Evolutionary conservation across 2,113 vertebrate species (phyloP).

Genomic region (Gallinago jamesoni): DNA sequence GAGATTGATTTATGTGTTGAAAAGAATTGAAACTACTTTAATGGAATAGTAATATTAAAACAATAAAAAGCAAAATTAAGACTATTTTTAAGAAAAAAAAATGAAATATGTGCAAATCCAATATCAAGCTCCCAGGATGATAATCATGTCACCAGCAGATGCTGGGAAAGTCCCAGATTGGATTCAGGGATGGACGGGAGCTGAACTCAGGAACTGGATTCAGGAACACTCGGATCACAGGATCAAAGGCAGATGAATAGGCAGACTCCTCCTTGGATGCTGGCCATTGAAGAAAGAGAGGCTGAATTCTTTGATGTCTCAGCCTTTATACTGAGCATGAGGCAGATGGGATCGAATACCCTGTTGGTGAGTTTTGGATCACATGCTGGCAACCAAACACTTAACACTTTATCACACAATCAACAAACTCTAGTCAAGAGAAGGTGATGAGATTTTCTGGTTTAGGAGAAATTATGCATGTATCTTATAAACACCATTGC

Average conservation of each 20-base stretch:
- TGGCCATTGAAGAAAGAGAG: not conserved
- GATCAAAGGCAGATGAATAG: not conserved
- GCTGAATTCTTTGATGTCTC: not conserved
- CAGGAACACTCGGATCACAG: not conserved
- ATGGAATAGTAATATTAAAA: not conserved
- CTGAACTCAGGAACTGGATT: not conserved
- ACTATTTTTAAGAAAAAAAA: not conserved
- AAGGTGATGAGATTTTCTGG: not conserved
- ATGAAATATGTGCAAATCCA: not conserved
- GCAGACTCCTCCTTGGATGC: not conserved
- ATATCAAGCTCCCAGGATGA: not conserved
- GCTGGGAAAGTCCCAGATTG: not conserved
- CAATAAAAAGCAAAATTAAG: not conserved
- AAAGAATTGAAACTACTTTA: not conserved
- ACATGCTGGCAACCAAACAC: not conserved
- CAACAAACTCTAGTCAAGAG: not conserved
- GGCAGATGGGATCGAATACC: not conserved
- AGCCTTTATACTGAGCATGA: not conserved
- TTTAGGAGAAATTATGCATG: not conserved
- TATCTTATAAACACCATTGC: not conserved
- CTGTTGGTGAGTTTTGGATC: not conserved
- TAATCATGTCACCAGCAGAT: not conserved
- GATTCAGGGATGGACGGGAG: not conserved
- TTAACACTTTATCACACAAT: not conserved
- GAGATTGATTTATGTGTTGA: not conserved